A percentile compares a stretch with the other conserved stretches of the same genome.
phyloP scores from a whole-genome alignment of 2,797 vertebrate species.

The Phoxinus dragarum region DNA sequence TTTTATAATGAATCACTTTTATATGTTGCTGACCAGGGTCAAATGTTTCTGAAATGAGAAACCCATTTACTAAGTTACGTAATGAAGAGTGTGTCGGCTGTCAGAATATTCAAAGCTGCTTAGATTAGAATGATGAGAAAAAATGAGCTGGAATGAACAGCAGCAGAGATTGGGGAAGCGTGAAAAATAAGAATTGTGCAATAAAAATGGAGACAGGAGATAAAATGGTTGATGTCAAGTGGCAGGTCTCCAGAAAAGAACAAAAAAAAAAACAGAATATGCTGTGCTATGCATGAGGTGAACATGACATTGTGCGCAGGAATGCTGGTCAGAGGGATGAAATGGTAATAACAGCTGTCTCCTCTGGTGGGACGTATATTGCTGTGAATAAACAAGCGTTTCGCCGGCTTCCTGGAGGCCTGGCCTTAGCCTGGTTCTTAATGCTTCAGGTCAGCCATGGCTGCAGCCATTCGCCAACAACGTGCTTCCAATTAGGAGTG shows the following conservation, averaged over 20 bases:
- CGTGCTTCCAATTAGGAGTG: conserved; percentile 82
- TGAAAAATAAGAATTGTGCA: conserved; percentile 11
- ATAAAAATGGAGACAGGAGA: conserved; percentile 38
- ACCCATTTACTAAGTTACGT: conserved; percentile 62
- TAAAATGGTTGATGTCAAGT: conserved; percentile 30
- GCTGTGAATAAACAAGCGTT: conserved; percentile 80
- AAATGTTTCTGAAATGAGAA: conserved; percentile 71
- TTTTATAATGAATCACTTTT: conserved; percentile 62
- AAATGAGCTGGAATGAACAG: conserved; percentile 16
- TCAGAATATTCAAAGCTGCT: conserved; percentile 46
- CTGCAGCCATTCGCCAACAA: conserved; percentile 66
- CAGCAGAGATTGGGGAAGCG: background rate
- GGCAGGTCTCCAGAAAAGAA: conserved; percentile 44
- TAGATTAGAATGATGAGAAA: conserved; percentile 50
- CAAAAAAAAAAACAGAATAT: conserved; percentile 60
- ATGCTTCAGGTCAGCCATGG: conserved; percentile 68
- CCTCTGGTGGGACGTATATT: conserved; percentile 77
- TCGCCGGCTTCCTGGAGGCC: conserved; percentile 71
- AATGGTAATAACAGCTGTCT: conserved; percentile 82
- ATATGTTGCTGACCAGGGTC: conserved; percentile 66
- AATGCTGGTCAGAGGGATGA: conserved; percentile 70
- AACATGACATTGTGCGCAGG: conserved; percentile 64
- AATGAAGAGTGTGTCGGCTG: conserved; percentile 61
- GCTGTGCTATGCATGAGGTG: conserved; percentile 67
- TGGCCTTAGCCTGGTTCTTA: conserved; percentile 68